Evolutionary conservation across 2,113 vertebrate genomes (phyloP).

Genomic region (Potamarius usumacintae): DNA sequence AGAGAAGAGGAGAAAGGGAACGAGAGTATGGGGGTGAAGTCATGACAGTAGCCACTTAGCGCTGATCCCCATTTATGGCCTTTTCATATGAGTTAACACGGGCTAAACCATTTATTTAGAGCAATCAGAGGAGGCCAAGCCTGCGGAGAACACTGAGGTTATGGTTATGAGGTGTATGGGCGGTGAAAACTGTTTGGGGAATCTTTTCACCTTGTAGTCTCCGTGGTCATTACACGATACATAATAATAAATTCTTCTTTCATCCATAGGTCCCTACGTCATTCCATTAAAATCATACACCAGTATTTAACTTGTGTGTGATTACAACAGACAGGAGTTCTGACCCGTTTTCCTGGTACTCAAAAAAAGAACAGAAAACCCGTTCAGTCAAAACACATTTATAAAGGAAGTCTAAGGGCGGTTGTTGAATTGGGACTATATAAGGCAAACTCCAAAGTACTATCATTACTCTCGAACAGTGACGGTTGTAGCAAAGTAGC

Average conservation of each 20-base stretch:
- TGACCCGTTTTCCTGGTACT: neutral
- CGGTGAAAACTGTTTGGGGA: neutral
- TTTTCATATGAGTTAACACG: conserved; percentile 49
- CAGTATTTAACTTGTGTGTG: neutral
- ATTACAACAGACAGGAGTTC: neutral
- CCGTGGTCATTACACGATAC: neutral
- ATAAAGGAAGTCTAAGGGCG: neutral
- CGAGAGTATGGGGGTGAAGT: conserved; percentile 43
- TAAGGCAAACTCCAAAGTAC: neutral
- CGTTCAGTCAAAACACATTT: neutral
- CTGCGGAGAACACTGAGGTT: conserved; percentile 25
- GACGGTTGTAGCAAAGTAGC: neutral
- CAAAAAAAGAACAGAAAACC: neutral
- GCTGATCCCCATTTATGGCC: conserved; percentile 54
- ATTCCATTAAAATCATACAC: neutral
- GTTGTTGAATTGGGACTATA: neutral
- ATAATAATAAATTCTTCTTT: neutral
- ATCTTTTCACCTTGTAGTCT: conserved; percentile 17
- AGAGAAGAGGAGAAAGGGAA: conserved; percentile 13
- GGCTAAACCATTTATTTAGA: conserved; percentile 51
- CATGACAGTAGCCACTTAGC: conserved; percentile 51
- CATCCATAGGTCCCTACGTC: too few species aligned
- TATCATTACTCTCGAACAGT: neutral
- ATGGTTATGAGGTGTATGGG: neutral
- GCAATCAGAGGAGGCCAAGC: conserved; percentile 21